Conservation (phyloP, 2,113 vertebrate genomes). For the Cinclus cinclus region DNA sequence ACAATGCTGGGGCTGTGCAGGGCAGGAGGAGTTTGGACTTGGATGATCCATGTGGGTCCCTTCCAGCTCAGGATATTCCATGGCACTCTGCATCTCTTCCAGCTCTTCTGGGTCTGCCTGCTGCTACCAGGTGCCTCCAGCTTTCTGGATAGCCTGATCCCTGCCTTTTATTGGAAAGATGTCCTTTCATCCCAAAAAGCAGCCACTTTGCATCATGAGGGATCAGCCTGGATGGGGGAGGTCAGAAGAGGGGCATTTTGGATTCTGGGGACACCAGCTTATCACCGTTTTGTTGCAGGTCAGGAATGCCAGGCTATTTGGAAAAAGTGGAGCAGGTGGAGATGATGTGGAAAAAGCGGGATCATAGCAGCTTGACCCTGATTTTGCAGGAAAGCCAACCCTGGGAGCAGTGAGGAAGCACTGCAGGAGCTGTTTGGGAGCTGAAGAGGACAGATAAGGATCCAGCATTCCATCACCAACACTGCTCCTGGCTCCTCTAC, state of each 20-base stretch:
- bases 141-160: background rate
- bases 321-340: background rate
- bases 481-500: background rate
- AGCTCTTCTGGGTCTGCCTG: background rate
- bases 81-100: background rate
- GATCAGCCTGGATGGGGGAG: background rate
- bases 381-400: accelerated
- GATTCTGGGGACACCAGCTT: background rate
- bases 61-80: background rate
- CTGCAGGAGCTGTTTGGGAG: background rate
- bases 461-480: background rate
- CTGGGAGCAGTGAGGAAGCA: accelerated
- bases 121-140: background rate
- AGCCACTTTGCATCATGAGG: background rate
- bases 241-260: accelerated
- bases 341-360: background rate
- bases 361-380: background rate
- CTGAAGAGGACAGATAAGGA: background rate
- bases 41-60: background rate
- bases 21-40: background rate
- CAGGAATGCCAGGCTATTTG: background rate
- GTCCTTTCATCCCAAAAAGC: background rate
- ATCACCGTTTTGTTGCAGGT: background rate
- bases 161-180: background rate
- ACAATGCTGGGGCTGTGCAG: background rate